Percentiles rank a stretch among this genome's conserved stretches.
These are phyloP conservation scores for Ochropleura leucogaster DNA, from an alignment of 2,888 invertebrate genomes.

Conservation along the genomic window DNA sequence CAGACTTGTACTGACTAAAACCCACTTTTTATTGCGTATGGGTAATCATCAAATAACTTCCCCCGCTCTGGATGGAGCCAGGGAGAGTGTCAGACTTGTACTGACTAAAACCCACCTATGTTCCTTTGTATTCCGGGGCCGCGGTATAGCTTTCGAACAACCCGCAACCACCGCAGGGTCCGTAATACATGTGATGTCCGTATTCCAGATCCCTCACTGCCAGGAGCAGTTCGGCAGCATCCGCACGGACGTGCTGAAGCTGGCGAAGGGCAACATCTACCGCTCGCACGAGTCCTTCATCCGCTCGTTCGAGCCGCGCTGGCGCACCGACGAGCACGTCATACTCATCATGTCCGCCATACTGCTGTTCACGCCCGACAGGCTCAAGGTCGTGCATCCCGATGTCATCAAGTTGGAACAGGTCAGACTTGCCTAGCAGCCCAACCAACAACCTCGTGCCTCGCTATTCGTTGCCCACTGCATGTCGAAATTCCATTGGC, in stretches of 20 bases:
- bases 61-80: too few species aligned
- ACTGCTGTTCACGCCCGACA: slow-evolving; percentile 96
- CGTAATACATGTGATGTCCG: background rate
- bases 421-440: slow-evolving; percentile 81
- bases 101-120: too few species aligned
- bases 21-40: too few species aligned
- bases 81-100: too few species aligned
- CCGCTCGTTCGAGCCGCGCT: slow-evolving; percentile 95
- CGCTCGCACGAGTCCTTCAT: slow-evolving; percentile 96
- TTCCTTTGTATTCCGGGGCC: too few species aligned
- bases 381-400: slow-evolving; percentile 94
- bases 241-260: slow-evolving; percentile 96
- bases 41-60: too few species aligned
- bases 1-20: too few species aligned
- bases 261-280: slow-evolving; percentile 97
- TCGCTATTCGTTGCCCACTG: too few species aligned
- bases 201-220: slow-evolving; percentile 93
- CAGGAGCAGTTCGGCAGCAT: slow-evolving; percentile 94
- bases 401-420: slow-evolving; percentile 97
- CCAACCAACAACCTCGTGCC: too few species aligned
- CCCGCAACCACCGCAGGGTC: too few species aligned
- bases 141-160: too few species aligned
- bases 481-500: too few species aligned
- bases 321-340: slow-evolving; percentile 96
- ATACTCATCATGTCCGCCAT: slow-evolving; percentile 98